Conservation (phyloP, 2,797 vertebrate genomes). For the Steatocranus sp. region DNA sequence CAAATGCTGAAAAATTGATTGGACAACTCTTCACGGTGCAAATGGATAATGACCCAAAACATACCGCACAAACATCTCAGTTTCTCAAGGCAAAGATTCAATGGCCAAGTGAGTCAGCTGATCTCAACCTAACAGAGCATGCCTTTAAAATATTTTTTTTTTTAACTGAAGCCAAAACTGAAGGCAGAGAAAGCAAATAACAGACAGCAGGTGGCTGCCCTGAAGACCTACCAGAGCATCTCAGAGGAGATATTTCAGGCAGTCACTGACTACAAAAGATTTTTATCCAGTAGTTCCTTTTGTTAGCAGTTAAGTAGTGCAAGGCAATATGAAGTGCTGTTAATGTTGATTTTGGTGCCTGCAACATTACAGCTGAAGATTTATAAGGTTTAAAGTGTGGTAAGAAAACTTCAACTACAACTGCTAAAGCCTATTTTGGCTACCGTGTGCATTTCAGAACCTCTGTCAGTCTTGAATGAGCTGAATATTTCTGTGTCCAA, state of each 20-base stretch:
- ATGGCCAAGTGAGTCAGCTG: not conserved
- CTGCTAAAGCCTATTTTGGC: not conserved
- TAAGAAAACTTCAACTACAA: not conserved
- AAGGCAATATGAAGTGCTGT: not conserved
- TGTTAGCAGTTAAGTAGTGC: not conserved
- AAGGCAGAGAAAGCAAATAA: not conserved
- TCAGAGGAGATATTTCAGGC: not conserved
- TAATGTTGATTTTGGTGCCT: not conserved
- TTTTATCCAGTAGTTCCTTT: not conserved
- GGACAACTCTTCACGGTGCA: not conserved
- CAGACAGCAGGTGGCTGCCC: not conserved
- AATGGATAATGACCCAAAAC: not conserved
- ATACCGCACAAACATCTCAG: not conserved
- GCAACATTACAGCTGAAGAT: not conserved
- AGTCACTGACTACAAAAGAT: not conserved
- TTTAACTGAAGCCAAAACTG: not conserved
- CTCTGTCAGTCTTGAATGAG: not conserved
- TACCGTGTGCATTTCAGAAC: not conserved
- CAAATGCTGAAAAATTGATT: not conserved
- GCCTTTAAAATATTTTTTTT: not conserved
- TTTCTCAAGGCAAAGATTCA: not conserved
- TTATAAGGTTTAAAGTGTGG: not conserved
- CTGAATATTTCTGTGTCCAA: not conserved
- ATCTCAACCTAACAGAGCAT: not conserved
- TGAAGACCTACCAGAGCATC: not conserved